These are phyloP conservation scores for Mus spicilegus DNA, from an alignment of 2,113 vertebrate genomes.

Conservation along the genomic window DNA sequence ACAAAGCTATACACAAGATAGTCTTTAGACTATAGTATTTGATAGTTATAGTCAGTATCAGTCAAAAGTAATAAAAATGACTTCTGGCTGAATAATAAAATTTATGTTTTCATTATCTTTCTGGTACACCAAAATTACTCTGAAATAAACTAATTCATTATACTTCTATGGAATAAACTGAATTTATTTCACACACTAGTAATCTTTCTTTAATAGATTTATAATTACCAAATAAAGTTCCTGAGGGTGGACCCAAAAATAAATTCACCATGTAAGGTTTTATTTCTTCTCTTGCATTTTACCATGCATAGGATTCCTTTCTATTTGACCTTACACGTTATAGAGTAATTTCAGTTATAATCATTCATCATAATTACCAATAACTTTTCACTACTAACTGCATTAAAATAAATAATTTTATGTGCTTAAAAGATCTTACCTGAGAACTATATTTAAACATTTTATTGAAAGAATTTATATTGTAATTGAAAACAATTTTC, in stretches of 20 bases:
- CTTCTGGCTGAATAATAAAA: slow-evolving; percentile 75
- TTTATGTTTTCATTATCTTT: slow-evolving; percentile 80
- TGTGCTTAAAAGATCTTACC: background rate
- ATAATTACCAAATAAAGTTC: slow-evolving; percentile 73
- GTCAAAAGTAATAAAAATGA: slow-evolving; percentile 76
- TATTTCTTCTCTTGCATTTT: slow-evolving; percentile 38
- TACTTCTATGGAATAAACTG: slow-evolving; percentile 67
- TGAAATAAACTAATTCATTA: slow-evolving; percentile 78
- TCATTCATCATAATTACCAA: background rate
- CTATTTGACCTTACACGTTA: background rate
- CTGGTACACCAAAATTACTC: slow-evolving; percentile 67
- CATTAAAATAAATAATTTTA: slow-evolving; percentile 22
- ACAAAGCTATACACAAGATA: background rate
- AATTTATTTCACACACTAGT: slow-evolving; percentile 73
- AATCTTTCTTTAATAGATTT: slow-evolving; percentile 75
- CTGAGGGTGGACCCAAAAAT: slow-evolving; percentile 55
- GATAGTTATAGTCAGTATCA: slow-evolving; percentile 60
- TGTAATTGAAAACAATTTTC: background rate
- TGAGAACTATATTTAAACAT: background rate
- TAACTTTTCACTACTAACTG: background rate
- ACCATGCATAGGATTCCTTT: background rate
- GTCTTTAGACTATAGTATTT: slow-evolving; percentile 52
- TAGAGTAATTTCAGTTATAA: background rate
- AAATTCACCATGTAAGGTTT: slow-evolving; percentile 65
- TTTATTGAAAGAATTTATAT: background rate